Evolutionary conservation across 2,888 invertebrate species (phyloP).

Genomic region (Phengaris alcon): DNA sequence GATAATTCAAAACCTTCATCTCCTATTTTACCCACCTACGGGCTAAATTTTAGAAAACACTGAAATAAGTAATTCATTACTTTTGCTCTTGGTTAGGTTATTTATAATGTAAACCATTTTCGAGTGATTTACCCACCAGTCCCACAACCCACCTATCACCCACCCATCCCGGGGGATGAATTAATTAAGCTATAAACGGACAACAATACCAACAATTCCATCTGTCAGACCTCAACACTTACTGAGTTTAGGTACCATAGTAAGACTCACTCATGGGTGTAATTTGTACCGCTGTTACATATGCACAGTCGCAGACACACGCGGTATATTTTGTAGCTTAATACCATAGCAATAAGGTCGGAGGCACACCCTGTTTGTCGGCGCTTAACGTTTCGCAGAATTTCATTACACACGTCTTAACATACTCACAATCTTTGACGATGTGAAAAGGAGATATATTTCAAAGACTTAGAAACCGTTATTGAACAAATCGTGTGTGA

Average conservation of each 20-base stretch:
- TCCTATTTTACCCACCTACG: too few species aligned
- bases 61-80: too few species aligned
- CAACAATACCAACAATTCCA: background rate
- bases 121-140: too few species aligned
- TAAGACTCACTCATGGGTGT: background rate
- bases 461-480: background rate
- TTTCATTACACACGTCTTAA: background rate
- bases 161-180: too few species aligned
- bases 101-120: too few species aligned
- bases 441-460: background rate
- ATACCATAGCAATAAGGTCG: background rate
- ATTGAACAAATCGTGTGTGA: background rate
- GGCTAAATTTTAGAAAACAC: too few species aligned
- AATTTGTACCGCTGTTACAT: background rate
- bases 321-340: background rate
- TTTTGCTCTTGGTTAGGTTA: too few species aligned
- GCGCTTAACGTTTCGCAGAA: background rate
- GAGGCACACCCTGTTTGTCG: background rate
- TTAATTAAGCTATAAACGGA: too few species aligned
- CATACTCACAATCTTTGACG: background rate
- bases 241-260: background rate
- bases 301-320: background rate
- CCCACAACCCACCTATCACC: too few species aligned
- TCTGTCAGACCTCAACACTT: background rate
- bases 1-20: too few species aligned